Conservation (phyloP, 2,797 vertebrate species). For the Vultur gryphus region DNA sequence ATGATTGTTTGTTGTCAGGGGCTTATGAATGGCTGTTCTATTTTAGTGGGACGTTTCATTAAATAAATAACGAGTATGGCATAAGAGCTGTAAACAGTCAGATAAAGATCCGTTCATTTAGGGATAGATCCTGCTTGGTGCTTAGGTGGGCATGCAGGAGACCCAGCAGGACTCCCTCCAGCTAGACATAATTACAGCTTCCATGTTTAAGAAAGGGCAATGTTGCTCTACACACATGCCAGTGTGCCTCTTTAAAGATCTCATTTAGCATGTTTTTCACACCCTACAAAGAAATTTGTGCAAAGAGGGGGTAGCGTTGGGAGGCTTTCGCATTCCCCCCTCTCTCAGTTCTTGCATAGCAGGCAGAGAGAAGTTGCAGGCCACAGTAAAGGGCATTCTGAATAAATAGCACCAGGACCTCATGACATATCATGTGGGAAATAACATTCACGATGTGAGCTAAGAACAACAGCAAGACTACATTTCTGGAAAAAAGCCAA, state of each 20-base stretch:
- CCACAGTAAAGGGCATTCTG: not conserved
- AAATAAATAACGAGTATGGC: conserved; percentile 12
- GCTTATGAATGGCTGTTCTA: conserved; percentile 46
- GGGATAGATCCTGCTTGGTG: not conserved
- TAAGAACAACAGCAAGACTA: not conserved
- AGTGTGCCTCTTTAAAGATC: not conserved
- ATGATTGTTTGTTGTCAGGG: conserved; percentile 56
- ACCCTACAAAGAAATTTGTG: not conserved
- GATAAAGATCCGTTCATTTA: not conserved
- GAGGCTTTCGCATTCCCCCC: not conserved
- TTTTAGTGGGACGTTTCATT: conserved; percentile 8
- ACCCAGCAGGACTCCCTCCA: not conserved
- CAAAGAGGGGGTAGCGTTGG: not conserved
- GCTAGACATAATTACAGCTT: not conserved
- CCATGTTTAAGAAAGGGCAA: not conserved
- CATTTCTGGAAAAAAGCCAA: not conserved
- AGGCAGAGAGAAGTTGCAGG: not conserved
- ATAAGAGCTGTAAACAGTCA: not conserved
- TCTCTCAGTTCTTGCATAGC: not conserved
- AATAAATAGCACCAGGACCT: not conserved
- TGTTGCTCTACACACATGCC: rapidly evolving
- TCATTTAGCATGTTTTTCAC: not conserved
- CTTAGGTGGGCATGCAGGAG: not conserved
- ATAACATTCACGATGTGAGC: not conserved
- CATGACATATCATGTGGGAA: not conserved